Percentiles rank a stretch among this genome's conserved stretches.
These are phyloP conservation scores for Apodemia mormo DNA, from an alignment of 2,888 invertebrate genomes.

Conservation along the genomic window DNA sequence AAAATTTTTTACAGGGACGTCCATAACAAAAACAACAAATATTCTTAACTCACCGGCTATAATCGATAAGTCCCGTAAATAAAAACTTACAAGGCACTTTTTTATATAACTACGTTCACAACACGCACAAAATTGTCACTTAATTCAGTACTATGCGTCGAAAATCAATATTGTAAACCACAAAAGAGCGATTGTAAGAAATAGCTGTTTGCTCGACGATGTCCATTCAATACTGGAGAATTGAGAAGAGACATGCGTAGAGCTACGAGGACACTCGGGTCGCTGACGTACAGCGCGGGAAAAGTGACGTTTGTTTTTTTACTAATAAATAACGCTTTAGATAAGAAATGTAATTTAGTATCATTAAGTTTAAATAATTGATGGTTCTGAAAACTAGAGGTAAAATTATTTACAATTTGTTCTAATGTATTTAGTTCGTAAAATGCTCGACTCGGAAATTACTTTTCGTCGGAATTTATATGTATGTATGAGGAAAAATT, in stretches of 20 bases:
- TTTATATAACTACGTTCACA: background rate
- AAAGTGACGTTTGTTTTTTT: constrained; percentile 66
- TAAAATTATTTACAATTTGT: background rate
- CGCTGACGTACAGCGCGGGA: constrained; percentile 59
- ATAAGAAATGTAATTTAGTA: background rate
- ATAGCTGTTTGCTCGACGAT: constrained; percentile 45
- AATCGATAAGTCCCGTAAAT: constrained; percentile 26
- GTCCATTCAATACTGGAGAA: constrained; percentile 66
- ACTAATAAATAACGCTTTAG: constrained; percentile 33
- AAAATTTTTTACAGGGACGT: constrained; percentile 1
- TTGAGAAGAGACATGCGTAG: constrained; percentile 64
- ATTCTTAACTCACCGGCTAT: background rate
- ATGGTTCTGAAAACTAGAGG: background rate
- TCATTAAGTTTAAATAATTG: background rate
- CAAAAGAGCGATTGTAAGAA: constrained; percentile 49
- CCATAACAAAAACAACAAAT: constrained; percentile 7
- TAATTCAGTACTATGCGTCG: constrained; percentile 42
- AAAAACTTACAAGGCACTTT: constrained; percentile 60
- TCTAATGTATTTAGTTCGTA: no score
- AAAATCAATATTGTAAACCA: constrained; percentile 68
- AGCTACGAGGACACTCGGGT: constrained; percentile 38
- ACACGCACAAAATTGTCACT: constrained; percentile 19
- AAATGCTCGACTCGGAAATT: background rate
- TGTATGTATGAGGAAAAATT: no score
- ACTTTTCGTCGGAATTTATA: background rate